A percentile compares a stretch with the other conserved stretches of the same genome.
Conservation (phyloP, 2,888 invertebrate species). For the Bembecia ichneumoniformis region DNA sequence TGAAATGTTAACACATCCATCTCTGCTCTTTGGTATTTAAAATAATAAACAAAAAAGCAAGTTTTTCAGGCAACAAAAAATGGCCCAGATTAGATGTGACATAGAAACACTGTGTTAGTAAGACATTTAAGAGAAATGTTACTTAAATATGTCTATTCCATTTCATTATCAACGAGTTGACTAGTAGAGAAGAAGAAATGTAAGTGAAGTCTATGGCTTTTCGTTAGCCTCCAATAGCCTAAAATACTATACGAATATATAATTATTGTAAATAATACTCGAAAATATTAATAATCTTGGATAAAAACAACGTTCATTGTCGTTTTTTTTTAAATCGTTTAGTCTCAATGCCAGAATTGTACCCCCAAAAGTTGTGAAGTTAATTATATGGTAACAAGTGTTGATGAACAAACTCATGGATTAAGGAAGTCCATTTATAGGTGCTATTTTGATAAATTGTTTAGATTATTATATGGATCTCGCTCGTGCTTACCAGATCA, state of each 20-base stretch:
- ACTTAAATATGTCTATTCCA: too few species aligned
- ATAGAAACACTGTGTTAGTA: too few species aligned
- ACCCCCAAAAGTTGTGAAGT: slow-evolving; percentile 1
- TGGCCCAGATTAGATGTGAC: too few species aligned
- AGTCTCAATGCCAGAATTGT: not conserved
- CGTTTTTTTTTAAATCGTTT: not conserved
- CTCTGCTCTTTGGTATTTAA: slow-evolving; percentile 24
- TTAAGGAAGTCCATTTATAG: slow-evolving; percentile 65
- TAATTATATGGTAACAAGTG: slow-evolving; percentile 11
- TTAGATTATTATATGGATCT: slow-evolving; percentile 52
- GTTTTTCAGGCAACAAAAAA: too few species aligned
- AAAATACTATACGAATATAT: not conserved
- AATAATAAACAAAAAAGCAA: too few species aligned
- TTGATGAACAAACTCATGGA: slow-evolving; percentile 32
- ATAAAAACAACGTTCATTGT: too few species aligned
- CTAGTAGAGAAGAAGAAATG: too few species aligned
- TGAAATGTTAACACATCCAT: slow-evolving; percentile 10
- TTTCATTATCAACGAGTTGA: too few species aligned
- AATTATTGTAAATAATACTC: not conserved
- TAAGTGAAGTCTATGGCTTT: too few species aligned
- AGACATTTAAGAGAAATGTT: too few species aligned
- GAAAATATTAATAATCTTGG: too few species aligned
- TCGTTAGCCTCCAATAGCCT: not conserved
- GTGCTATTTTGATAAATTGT: slow-evolving; percentile 60
- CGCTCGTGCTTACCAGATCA: slow-evolving; percentile 52